Evolutionary conservation across 1,140 invertebrate species (phyloP).

Genomic region (Cecropterus lyciades): DNA sequence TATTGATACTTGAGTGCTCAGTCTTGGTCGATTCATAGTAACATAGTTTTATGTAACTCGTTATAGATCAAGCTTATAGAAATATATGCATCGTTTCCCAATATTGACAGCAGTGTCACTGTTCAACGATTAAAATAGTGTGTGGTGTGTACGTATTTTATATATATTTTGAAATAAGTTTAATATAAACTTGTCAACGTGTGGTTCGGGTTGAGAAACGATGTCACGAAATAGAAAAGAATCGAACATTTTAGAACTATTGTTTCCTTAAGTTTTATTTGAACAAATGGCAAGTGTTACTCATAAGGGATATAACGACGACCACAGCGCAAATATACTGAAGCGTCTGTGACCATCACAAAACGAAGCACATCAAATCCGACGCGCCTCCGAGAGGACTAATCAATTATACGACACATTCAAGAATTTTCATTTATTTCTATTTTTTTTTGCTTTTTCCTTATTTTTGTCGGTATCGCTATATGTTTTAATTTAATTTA

Average conservation of each 20-base stretch:
- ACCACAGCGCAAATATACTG: constrained; percentile 15
- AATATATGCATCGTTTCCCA: constrained; percentile 15
- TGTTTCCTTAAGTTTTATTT: constrained; percentile 46
- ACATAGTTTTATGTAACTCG: constrained; percentile 21
- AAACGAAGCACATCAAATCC: constrained; percentile 23
- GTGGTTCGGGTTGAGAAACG: constrained; percentile 18
- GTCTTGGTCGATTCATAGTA: constrained; percentile 42
- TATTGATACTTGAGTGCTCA: constrained; percentile 43
- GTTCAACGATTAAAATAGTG: background rate
- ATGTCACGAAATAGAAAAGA: constrained; percentile 37
- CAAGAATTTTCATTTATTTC: constrained; percentile 79
- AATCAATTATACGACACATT: constrained; percentile 81
- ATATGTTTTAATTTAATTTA: constrained; percentile 76
- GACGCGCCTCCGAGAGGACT: constrained; percentile 35
- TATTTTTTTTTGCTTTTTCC: constrained; percentile 65
- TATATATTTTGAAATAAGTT: background rate
- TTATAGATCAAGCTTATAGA: constrained; percentile 11
- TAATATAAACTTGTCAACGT: background rate
- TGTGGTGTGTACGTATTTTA: constrained; percentile 6
- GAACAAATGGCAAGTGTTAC: constrained; percentile 77
- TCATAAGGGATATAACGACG: constrained; percentile 54
- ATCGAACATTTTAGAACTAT: constrained; percentile 30
- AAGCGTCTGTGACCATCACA: constrained; percentile 18
- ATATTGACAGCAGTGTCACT: constrained; percentile 1
- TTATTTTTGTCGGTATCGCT: constrained; percentile 60